Base-by-base conservation (phyloP, 2,888 invertebrate species). In the Sphinx pinastri region DNA sequence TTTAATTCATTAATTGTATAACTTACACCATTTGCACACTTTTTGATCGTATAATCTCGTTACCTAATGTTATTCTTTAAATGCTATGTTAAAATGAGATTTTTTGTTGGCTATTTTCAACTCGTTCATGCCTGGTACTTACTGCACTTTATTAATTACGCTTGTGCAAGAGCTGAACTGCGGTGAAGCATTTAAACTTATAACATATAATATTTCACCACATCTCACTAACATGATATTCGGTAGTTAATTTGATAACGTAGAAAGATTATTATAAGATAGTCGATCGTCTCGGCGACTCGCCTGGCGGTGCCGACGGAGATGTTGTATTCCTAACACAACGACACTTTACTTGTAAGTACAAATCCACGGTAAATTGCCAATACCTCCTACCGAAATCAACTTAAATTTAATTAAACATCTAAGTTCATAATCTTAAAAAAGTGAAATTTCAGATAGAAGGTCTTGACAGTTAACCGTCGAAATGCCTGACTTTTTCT, bases 21-120 rank as follows among this genome's bases (percentile, higher is more conserved):
- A 68, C 68, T 59, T 74, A 79, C 78, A 81, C 81, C 79, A 80
- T 82, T 81, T 81, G 77, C 80, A 81, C 74, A 77, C 75, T 82
- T 81, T 76, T 77, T 69, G 74, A 75, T 76, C 38, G 52, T n/a
- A n/a, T 54, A 31, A 67, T 69, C 12, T 16, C 45, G 16, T n/a
- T 51, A 71, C 52, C 6, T 70, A 7, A 67, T 55, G 19, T 25
- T 47, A 54, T 12, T 45, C 14, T 19, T 68, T 63, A 1, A 47
- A 47, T 47, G 45, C 16, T 31, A 14, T 58, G 14, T 13, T 13
- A 13, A 31, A 58, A 14, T 38, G 31, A 58, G 31, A 38, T 58
- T 38, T 31, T 16, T 54, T 3, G 38, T 38, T 38, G 38, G 38
- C 38, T 38, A 38, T 38, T 16, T 55, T 19, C 1, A 55, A 55